Conservation (phyloP, 2,797 vertebrate species). For the Thamnophis elegans region DNA sequence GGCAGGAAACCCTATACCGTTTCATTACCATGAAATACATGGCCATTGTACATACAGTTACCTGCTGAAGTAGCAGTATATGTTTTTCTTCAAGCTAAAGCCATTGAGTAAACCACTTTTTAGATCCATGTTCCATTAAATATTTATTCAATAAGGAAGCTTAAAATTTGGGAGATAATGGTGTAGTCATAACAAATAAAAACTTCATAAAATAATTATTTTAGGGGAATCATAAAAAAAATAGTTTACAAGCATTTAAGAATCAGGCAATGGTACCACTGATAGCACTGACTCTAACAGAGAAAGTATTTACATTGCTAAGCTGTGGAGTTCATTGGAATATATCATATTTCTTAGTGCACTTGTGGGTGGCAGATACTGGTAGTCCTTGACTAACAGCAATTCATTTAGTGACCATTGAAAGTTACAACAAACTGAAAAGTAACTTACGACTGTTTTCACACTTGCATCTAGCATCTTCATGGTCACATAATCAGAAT, state of each 20-base stretch:
- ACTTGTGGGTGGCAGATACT: not conserved
- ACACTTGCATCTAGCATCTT: not conserved
- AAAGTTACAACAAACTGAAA: not conserved
- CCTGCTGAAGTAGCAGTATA: constrained; percentile 1
- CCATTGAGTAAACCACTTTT: not conserved
- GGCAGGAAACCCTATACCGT: no score
- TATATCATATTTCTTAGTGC: not conserved
- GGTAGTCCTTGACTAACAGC: not conserved
- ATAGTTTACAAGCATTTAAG: not conserved
- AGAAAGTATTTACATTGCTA: not conserved
- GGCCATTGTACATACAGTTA: not conserved
- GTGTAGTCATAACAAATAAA: not conserved
- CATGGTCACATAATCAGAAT: not conserved
- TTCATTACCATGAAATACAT: not conserved
- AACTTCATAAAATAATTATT: not conserved
- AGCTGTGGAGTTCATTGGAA: not conserved
- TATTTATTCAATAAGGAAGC: not conserved
- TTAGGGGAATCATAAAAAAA: no score
- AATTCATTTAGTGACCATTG: not conserved
- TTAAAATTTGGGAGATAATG: not conserved
- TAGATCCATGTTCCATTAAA: not conserved
- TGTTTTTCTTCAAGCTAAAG: not conserved
- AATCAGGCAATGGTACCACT: not conserved
- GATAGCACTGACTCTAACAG: not conserved
- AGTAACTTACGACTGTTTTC: not conserved